phyloP scores from a whole-genome alignment of 2,797 vertebrate species.

The Oophaga sylvatica region DNA sequence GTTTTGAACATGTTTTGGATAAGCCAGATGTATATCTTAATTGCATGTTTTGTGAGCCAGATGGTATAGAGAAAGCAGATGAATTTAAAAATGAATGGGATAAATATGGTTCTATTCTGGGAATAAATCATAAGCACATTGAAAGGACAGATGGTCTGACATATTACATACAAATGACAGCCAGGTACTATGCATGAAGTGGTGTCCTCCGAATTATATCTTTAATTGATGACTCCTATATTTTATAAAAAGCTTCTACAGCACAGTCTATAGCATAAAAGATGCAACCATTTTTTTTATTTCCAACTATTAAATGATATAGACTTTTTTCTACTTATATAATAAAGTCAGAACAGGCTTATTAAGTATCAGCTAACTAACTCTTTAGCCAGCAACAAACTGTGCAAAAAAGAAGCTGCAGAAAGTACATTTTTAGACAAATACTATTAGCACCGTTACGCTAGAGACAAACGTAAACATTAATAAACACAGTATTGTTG shows the following conservation, averaged over 20 bases:
- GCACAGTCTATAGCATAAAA: background rate
- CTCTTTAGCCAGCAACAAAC: too few relatives aligned
- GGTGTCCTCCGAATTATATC: background rate
- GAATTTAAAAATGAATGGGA: constrained; percentile 21
- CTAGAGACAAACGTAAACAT: too few relatives aligned
- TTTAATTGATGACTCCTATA: constrained; percentile 7
- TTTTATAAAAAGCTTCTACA: background rate
- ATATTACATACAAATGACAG: constrained; percentile 8
- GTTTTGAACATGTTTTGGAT: constrained; percentile 18
- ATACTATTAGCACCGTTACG: too few relatives aligned
- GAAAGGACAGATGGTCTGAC: constrained; percentile 14
- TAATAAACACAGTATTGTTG: too few relatives aligned
- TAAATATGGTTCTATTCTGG: constrained; percentile 3
- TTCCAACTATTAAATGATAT: background rate
- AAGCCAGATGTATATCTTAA: constrained; percentile 39
- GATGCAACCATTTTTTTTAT: too few relatives aligned
- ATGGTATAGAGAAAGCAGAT: constrained; percentile 17
- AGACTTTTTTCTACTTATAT: background rate
- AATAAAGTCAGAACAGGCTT: too few relatives aligned
- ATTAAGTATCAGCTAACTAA: too few relatives aligned
- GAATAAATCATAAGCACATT: constrained; percentile 17
- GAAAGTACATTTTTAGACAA: too few relatives aligned
- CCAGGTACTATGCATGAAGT: constrained; percentile 13
- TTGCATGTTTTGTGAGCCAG: constrained; percentile 30
- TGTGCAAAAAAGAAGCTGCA: too few relatives aligned